A percentile compares a stretch with the other conserved stretches of the same genome.
These are phyloP conservation scores for Lordiphosa stackelbergi DNA, from an alignment of 1,140 invertebrate species.

Conservation along the genomic window DNA sequence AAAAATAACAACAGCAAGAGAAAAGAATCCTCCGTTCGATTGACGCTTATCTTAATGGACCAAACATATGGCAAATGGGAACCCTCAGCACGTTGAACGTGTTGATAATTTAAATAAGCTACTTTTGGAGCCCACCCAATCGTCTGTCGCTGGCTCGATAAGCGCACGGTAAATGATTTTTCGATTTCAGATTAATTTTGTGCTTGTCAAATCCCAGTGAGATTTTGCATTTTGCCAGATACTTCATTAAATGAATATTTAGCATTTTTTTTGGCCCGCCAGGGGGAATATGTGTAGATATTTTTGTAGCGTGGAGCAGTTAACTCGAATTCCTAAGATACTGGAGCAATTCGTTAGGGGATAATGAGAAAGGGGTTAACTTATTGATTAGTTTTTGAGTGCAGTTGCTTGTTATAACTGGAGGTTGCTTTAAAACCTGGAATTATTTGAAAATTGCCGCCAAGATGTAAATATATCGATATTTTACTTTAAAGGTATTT, in stretches of 20 bases:
- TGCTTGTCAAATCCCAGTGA: conserved; percentile 58
- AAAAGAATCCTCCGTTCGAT: conserved; percentile 46
- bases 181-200: conserved; percentile 69
- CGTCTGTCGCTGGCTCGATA: conserved; percentile 31
- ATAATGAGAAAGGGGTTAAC: too few species aligned
- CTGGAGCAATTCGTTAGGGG: not conserved
- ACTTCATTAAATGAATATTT: conserved; percentile 66
- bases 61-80: conserved; percentile 63
- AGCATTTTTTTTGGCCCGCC: conserved; percentile 27
- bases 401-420: too few species aligned
- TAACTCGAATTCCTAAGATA: conserved; percentile 35
- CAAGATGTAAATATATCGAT: too few species aligned
- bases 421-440: too few species aligned
- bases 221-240: conserved; percentile 55
- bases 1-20: conserved; percentile 7
- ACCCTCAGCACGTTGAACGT: conserved; percentile 33
- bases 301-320: conserved; percentile 5
- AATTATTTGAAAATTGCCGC: too few species aligned
- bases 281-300: conserved; percentile 20
- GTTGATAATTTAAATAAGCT: conserved; percentile 76
- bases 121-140: conserved; percentile 34
- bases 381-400: too few species aligned
- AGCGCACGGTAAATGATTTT: conserved; percentile 69
- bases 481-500: too few species aligned
- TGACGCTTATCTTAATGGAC: conserved; percentile 76